Evolutionary conservation across 2,797 vertebrate genomes (phyloP), one percentile per base, ranked within the genome.

Genomic region (Ataeniobius toweri): DNA sequence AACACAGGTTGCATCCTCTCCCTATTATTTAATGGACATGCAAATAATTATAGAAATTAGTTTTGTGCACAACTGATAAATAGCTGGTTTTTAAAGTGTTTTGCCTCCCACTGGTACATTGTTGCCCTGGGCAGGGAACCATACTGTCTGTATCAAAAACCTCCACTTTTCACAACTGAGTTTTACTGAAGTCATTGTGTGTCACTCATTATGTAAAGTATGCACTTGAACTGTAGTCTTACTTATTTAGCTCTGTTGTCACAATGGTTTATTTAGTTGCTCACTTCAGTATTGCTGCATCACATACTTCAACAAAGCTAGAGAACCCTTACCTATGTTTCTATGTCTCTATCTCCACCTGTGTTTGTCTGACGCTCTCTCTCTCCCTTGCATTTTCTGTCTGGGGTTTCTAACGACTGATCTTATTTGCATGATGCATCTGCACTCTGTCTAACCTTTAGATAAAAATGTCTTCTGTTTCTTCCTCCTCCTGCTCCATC

Each of bases 381-480:
- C 9, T 44, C 44, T 80, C 28, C 41, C 20, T 28, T 80, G 9
- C 48, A 5, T 26, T 39, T 53, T 74, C 41, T 77, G 41, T 48
- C 26, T 31, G 44, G 50, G 79, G 77, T 75, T 31, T 78, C 71
- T 79, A 78, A 76, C 68, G n/a, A 50, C 28, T 77, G 75, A 74
- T 74, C 71, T 74, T 82, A 80, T 74, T 84, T 80, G 73, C 72
- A 80, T 87, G 86, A 77, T 73, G 85, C 74, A 72, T 78, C 75
- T 71, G 20, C 77, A 53, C 73, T 75, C 44, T 84, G 93, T 95
- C 96, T 97, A 96, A 97, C 96, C 89, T 96, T 92, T 95, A 95
- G 95, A 96, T 96, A 92, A 56, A 69, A 94, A 87, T 92, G 90
- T 80, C 55, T 77, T 39, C 55, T 61, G 24, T 61, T 22, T 73